phyloP scores from a whole-genome alignment of 2,113 vertebrate species.

The Chloropsis cyanopogon region DNA sequence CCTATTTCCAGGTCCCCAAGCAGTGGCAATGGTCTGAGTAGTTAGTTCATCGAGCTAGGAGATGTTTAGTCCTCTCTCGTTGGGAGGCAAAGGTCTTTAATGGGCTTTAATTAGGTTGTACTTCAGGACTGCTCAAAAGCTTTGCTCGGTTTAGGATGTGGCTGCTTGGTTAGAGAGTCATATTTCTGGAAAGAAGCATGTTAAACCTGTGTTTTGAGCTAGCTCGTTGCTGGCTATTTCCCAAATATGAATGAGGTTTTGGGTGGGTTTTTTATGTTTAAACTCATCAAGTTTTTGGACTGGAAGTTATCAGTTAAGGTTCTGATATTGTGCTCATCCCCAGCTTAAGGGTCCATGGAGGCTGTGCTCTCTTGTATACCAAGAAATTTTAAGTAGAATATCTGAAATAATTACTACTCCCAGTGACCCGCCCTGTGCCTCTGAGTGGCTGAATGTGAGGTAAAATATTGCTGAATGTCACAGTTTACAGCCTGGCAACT shows the following conservation, averaged over 20 bases:
- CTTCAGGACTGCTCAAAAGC: neutral
- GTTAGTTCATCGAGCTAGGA: neutral
- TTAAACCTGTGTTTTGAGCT: slow-evolving; percentile 4
- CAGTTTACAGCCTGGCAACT: slow-evolving; percentile 36
- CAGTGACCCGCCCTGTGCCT: neutral
- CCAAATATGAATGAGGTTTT: neutral
- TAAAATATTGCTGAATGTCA: slow-evolving; percentile 30
- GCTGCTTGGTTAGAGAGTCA: neutral
- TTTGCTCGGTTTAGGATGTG: neutral
- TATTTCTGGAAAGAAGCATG: neutral
- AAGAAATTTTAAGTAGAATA: neutral
- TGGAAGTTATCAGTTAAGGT: neutral
- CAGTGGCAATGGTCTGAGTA: neutral
- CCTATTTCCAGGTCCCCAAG: neutral
- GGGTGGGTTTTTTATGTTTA: neutral
- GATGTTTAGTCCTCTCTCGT: neutral
- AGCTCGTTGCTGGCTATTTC: neutral
- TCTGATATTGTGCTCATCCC: neutral
- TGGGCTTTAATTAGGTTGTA: neutral
- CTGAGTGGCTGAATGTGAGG: neutral
- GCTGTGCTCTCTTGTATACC: neutral
- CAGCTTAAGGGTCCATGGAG: neutral
- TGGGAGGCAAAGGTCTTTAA: neutral
- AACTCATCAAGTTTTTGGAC: neutral
- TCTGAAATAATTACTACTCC: neutral